Evolutionary conservation across 1,140 invertebrate genomes (phyloP).

Genomic region (Phenacoccus solenopsis): DNA sequence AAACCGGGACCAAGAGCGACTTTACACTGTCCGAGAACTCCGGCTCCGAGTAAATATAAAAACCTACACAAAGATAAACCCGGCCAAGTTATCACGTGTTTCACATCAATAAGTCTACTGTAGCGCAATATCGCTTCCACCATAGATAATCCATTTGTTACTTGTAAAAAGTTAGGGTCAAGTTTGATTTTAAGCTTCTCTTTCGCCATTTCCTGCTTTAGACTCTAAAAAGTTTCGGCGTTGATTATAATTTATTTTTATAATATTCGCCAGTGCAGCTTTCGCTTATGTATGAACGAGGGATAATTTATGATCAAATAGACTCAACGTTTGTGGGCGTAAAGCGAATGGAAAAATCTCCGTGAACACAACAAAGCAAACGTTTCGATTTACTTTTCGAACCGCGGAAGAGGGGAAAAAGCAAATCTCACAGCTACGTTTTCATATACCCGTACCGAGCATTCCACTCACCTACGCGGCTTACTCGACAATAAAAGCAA

Average conservation of each 20-base stretch:
- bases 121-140: not conserved
- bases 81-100: not conserved
- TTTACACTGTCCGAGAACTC: not conserved
- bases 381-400: not conserved
- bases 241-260: not conserved
- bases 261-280: too few relatives aligned
- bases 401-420: not conserved
- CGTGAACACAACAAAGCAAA: not conserved
- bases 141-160: slow-evolving; percentile 2
- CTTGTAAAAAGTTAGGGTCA: not conserved
- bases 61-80: not conserved
- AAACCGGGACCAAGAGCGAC: not conserved
- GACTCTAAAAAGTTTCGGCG: not conserved
- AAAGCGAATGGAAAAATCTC: too few relatives aligned
- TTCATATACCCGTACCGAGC: not conserved
- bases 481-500: not conserved
- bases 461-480: not conserved
- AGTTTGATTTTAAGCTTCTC: slow-evolving; percentile 3
- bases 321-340: too few relatives aligned
- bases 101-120: not conserved
- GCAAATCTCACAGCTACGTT: not conserved
- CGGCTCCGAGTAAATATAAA: not conserved
- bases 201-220: not conserved
- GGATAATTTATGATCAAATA: too few relatives aligned
- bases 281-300: too few relatives aligned